These are phyloP conservation scores for Volucella bombylans DNA, from an alignment of 2,888 invertebrate genomes.

Conservation along the genomic window DNA sequence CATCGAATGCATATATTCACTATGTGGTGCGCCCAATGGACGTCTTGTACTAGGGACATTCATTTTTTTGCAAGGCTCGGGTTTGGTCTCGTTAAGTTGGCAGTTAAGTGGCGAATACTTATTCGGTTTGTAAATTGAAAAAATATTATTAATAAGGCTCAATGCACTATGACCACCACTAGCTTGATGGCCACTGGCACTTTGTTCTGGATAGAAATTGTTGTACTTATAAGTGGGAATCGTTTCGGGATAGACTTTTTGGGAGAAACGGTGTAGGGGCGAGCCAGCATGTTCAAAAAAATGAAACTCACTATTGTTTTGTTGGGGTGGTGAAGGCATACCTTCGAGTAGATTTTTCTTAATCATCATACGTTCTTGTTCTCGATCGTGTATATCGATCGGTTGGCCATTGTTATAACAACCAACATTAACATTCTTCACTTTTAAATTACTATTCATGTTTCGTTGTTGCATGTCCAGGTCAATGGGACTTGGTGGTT, in stretches of 20 bases:
- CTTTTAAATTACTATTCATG: slow-evolving; percentile 81
- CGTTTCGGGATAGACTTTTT: slow-evolving; percentile 81
- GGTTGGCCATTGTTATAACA: slow-evolving; percentile 82
- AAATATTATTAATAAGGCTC: slow-evolving; percentile 82
- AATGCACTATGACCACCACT: slow-evolving; percentile 81
- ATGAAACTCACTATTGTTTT: slow-evolving; percentile 76
- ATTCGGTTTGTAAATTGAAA: slow-evolving; percentile 82
- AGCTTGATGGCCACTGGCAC: slow-evolving; percentile 78
- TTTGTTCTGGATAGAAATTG: slow-evolving; percentile 81
- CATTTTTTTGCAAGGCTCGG: slow-evolving; percentile 82
- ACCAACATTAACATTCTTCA: slow-evolving; percentile 81
- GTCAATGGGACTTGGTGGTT: slow-evolving; percentile 81
- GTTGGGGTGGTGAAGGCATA: slow-evolving; percentile 82
- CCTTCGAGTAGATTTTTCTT: slow-evolving; percentile 81
- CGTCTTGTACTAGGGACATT: slow-evolving; percentile 82
- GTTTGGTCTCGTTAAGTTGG: slow-evolving; percentile 81
- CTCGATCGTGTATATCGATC: slow-evolving; percentile 80
- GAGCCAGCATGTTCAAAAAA: slow-evolving; percentile 81
- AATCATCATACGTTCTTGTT: slow-evolving; percentile 82
- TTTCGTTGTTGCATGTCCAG: slow-evolving; percentile 81
- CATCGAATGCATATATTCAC: slow-evolving; percentile 82
- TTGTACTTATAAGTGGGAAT: slow-evolving; percentile 82
- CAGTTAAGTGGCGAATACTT: slow-evolving; percentile 82
- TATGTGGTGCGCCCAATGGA: slow-evolving; percentile 80
- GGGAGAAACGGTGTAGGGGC: slow-evolving; percentile 78